A percentile compares a stretch with the other conserved stretches of the same genome.
phyloP scores from a whole-genome alignment of 2,888 invertebrate genomes.

The Heliconius ismenius region DNA sequence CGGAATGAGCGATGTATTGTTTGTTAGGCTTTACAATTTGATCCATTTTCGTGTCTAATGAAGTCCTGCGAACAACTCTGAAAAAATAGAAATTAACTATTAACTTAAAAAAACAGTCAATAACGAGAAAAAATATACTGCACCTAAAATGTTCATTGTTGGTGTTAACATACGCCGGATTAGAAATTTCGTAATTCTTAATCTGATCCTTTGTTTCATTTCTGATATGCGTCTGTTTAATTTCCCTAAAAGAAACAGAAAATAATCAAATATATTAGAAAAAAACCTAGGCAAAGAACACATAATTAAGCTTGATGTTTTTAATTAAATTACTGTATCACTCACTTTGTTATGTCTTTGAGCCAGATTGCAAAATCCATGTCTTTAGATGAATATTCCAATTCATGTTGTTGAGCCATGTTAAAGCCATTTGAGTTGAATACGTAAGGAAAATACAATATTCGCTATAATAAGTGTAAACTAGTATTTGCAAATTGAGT shows the following conservation, averaged over 20 bases:
- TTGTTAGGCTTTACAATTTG: conserved; percentile 60
- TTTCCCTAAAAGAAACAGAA: conserved; percentile 60
- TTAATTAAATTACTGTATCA: not conserved
- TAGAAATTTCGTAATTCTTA: conserved; percentile 27
- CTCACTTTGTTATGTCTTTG: conserved; percentile 75
- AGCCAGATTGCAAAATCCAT: conserved; percentile 69
- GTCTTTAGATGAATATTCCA: conserved; percentile 61
- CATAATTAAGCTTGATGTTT: not conserved
- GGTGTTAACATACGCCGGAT: conserved; percentile 10
- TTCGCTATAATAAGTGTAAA: conserved; percentile 35
- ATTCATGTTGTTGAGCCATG: conserved; percentile 70
- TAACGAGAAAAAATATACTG: conserved; percentile 14
- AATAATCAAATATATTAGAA: not conserved
- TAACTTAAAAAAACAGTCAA: not conserved
- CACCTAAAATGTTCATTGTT: conserved; percentile 50
- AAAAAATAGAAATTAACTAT: conserved; percentile 30
- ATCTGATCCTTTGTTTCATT: conserved; percentile 52
- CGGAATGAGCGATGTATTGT: conserved; percentile 65
- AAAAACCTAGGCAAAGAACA: not conserved
- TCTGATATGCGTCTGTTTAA: conserved; percentile 73
- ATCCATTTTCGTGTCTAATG: conserved; percentile 67
- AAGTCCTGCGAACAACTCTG: conserved; percentile 67
- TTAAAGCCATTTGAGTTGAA: conserved; percentile 62
- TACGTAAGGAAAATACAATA: conserved; percentile 28
- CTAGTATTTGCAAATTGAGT: conserved; percentile 23